phyloP scores from a whole-genome alignment of 1,140 invertebrate species.

The Parapsyche elsis region DNA sequence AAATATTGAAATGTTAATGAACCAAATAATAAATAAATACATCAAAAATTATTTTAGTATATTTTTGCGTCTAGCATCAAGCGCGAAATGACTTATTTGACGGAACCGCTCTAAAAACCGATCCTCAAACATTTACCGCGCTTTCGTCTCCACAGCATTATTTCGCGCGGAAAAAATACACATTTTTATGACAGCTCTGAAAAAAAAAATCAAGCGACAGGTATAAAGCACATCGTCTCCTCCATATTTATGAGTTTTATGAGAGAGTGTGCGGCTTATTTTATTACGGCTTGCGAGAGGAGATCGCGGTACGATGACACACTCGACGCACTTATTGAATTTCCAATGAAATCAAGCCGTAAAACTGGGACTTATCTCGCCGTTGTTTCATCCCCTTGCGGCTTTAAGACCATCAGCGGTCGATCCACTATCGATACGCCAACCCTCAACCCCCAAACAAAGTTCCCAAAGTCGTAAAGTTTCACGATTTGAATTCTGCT shows the following conservation, averaged over 20 bases:
- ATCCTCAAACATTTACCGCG: too few species aligned
- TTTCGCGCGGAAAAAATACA: background rate
- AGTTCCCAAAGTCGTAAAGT: too few species aligned
- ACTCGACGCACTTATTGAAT: slow-evolving; percentile 18
- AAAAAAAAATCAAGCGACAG: slow-evolving; percentile 10
- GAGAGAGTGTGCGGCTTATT: background rate
- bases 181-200: slow-evolving; percentile 10
- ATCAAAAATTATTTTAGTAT: too few species aligned
- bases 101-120: too few species aligned
- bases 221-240: background rate
- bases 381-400: background rate
- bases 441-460: too few species aligned
- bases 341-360: slow-evolving; percentile 27
- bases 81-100: too few species aligned
- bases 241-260: slow-evolving; percentile 18
- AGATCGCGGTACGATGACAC: background rate
- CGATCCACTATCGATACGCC: too few species aligned
- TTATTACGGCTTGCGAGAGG: slow-evolving; percentile 25
- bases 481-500: too few species aligned
- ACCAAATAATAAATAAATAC: too few species aligned
- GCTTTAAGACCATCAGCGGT: too few species aligned
- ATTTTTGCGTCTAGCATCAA: too few species aligned
- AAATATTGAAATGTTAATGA: too few species aligned
- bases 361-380: background rate
- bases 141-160: background rate